Evolutionary conservation across 2,888 invertebrate genomes (phyloP), one percentile per base, ranked within the genome.

Genomic region (Volucella bombylans): DNA sequence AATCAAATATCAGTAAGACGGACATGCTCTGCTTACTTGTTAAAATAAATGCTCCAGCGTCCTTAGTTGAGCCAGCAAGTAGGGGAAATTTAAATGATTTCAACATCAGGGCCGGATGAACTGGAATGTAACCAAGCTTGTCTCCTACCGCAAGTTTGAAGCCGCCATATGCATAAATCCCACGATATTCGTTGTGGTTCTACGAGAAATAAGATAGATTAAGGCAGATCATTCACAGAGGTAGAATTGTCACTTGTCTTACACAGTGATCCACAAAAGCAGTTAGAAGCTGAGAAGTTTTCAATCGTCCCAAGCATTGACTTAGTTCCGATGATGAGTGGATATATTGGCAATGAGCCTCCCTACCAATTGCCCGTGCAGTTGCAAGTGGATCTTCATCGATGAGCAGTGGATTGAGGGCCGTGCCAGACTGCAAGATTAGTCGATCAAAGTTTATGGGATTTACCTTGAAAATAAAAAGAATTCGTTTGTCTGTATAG

Each of bases 341-440:
- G 47, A 62, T 69, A 8, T 69, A 68, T 0, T 90, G 90, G 68
- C 92, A 92, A 39, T 90, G 90, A 4, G 91, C 90, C 9, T 90
- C 86, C 14, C 88, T 88, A 0, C 92, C 92, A 64, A 93, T 91
- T n/a, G 89, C 90, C 38, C 88, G 87, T 0, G 92, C 90, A 8
- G 90, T 91, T 1, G 82, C 77, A 0, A 90, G 87, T 0, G 93
- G 92, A 52, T 91, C 88, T 12, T 90, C 89, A 85, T 93, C 93
- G 43, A 93, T 89, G 1, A 93, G 91, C 90, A 93, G 93, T 2
- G 92, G 92, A 87, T 92, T 92, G 8, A 93, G 82, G 0, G 92
- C 92, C 2, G 93, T 92, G 4, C 94, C 94, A 61, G 94, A 94
- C 87, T 93, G 93, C 8, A 93, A 89, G 65, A 94, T 93, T 8